Percentiles rank a stretch among this genome's conserved stretches.
Conservation (phyloP, 2,113 vertebrate species). For the Triplophysa dalaica region DNA sequence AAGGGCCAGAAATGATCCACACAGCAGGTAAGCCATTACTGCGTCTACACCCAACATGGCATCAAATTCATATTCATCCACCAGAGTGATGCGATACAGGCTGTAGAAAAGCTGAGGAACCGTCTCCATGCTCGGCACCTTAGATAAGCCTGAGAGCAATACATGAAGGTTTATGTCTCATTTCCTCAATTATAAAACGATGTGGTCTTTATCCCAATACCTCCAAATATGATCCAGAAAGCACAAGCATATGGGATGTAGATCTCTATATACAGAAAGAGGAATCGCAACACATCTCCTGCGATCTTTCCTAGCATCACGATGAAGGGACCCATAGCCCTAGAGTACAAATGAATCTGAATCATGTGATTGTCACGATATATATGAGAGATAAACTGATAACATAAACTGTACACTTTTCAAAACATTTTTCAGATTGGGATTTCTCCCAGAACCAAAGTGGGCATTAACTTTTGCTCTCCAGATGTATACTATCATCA, state of each 20-base stretch:
- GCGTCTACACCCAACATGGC: conserved; percentile 63
- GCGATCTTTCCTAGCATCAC: conserved; percentile 70
- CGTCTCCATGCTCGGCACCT: conserved; percentile 69
- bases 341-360: conserved; percentile 31
- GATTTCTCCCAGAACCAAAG: too few relatives aligned
- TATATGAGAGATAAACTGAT: too few relatives aligned
- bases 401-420: too few relatives aligned
- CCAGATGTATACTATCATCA: too few relatives aligned
- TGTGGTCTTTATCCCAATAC: conserved; percentile 47
- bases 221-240: conserved; percentile 77
- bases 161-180: neutral
- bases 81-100: conserved; percentile 71
- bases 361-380: too few relatives aligned
- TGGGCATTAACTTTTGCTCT: too few relatives aligned
- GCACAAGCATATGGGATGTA: conserved; percentile 72
- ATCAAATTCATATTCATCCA: conserved; percentile 71
- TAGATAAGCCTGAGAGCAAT: conserved; percentile 49
- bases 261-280: conserved; percentile 73
- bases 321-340: conserved; percentile 72
- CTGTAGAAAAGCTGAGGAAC: conserved; percentile 67
- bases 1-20: conserved; percentile 67
- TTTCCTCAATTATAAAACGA: neutral
- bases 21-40: conserved; percentile 70
- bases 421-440: too few relatives aligned
- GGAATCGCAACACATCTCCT: conserved; percentile 67